Evolutionary conservation across 2,888 invertebrate species (phyloP), one percentile per base, ranked within the genome.

Genomic region (Rapana venosa): DNA sequence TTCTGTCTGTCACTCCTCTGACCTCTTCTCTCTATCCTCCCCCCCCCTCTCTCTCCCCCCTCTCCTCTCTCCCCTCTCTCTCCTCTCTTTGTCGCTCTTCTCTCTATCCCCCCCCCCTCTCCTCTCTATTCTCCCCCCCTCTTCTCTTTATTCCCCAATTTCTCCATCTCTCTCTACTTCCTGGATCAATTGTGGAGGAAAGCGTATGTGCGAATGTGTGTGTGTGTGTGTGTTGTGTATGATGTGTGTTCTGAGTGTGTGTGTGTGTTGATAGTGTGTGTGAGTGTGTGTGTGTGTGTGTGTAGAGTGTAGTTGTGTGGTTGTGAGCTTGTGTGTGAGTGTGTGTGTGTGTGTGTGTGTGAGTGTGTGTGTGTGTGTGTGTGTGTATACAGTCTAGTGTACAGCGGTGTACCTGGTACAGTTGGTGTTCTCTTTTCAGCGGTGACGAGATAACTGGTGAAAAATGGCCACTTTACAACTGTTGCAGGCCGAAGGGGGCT

Each of bases 191-290:
- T n/a, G n/a, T n/a, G n/a, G n/a, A n/a, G n/a, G n/a, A n/a, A n/a
- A n/a, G n/a, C 36, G 56, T 77, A 32, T 77, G 77, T 77, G 8
- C 30, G 77, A 13, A 22, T 32, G 77, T 32, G 77, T 17, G 77
- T n/a, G 56, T 47, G 56, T 84, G n/a, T 84, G n/a, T 84, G 36
- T 84, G 30, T 61, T n/a, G 61, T 61, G 86, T 86, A 13, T 86
- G n/a, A n/a, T n/a, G 86, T 66, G 86, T 86, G 61, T n/a, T n/a
- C 61, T 30, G 86, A 13, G 61, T 30, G 86, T 58, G 61, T 61
- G 86, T 58, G 86, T 61, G 86, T 30, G 61, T n/a, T n/a, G n/a
- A n/a, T n/a, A 61, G 86, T 86, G 26, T 61, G 86, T 61, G 86
- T 86, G 86, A 15, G 56, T 58, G 61, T 17, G 86, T 35, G 61